Base-by-base conservation (phyloP, 2,888 invertebrate species). In the Eupithecia abbreviata region DNA sequence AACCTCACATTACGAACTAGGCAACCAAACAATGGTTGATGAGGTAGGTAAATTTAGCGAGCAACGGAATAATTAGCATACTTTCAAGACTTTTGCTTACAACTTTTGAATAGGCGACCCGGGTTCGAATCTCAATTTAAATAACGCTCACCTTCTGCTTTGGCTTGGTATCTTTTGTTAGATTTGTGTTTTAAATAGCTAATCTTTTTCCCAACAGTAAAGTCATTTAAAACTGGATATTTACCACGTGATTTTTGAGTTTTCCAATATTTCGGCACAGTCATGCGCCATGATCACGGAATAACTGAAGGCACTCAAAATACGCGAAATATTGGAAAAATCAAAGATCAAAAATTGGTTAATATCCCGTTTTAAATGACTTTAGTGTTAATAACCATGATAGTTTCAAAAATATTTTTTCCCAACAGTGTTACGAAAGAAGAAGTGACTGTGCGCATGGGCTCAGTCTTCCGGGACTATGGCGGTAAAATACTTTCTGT, bases 391-490 rank as follows among this genome's bases (percentile, higher is more conserved):
- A n/a, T n/a, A n/a, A n/a, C n/a, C n/a, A n/a, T n/a, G n/a, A n/a
- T n/a, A n/a, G n/a, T n/a, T n/a, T n/a, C n/a, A n/a, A n/a, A n/a
- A n/a, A n/a, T n/a, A 30, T 30, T 45, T 43, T 42, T 67, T 43
- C 6, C 58, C n/a, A 49, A 71, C 84, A 94, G 94, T 77, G 92
- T 93, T 3, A 86, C 90, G 0, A 89, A 88, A 74, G 93, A 94
- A 18, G 94, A 95, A 80, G 92, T 95, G 4, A 85, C 93, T 0
- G 82, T 95, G 0, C 90, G 94, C 0, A 84, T 91, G 83, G 94
- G 94, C 0, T 95, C 94, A 0, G 94, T 95, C 9, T 95, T 93
- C 82, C 82, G 94, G 47, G 94, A 95, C 81, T 94, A 87, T 70
- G 95, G 95, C 0, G 95, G 95, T 0, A 82, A 85, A 65, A 87